Base-by-base conservation (phyloP, 2,113 vertebrate genomes). In the Tor tambroides region DNA sequence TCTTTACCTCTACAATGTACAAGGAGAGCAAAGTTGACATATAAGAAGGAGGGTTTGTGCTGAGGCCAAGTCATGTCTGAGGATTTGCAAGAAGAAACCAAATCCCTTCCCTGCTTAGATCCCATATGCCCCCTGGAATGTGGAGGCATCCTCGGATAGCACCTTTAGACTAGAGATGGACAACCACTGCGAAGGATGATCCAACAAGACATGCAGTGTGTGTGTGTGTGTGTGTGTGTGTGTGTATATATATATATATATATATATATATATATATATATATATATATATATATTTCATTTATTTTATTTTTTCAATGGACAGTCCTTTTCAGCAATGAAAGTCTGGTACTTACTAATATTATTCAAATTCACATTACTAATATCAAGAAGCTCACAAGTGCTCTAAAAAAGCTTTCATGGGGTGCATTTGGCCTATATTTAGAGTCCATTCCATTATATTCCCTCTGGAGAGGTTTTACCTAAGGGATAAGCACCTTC, bases 401-500 rank as follows among this genome's bases (percentile, higher is more conserved):
- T 3, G 7, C 32, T 28, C 23, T 32, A 49, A 26, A 41, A 35
- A 41, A 6, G 17, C 21, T 71, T n/a, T n/a, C 21, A 41, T 28
- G 14, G 77, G 32, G 7, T 30, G 19, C 14, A 35, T 56, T 56
- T 7, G 35, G 51, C 54, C 63, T 90, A 89, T 91, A 86, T 92
- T 89, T 90, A 87, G 80, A 56, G 26, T 71, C 9, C 32, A 14
- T 85, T 83, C 30, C n/a, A 49, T 49, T 49, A 2, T 8, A 9
- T 81, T 65, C 80, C 91, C 67, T 88, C 88, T 19, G 35, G 85
- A 86, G 85, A 88, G 77, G 46, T 67, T 83, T 67, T 51, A 79
- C 67, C 80, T 54, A 75, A 83, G 77, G 69, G 77, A 88, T 85
- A 89, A 88, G 86, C 88, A 86, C 69, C 89, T 91, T 92, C 80